These are phyloP conservation scores for Trilocha varians DNA, from an alignment of 2,888 invertebrate genomes.

Conservation along the genomic window DNA sequence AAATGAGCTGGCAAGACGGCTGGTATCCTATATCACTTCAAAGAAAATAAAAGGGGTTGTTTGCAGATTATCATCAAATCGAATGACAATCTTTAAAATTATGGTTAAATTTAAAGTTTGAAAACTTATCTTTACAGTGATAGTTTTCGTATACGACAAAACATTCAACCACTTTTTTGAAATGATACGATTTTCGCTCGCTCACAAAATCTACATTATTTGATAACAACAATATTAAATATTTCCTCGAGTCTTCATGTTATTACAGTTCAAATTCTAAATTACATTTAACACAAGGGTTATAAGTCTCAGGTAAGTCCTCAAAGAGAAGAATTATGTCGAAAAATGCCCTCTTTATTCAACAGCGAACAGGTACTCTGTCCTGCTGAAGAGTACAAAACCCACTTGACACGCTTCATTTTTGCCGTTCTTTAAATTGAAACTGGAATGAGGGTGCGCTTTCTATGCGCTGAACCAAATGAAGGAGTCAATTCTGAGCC, in stretches of 20 bases:
- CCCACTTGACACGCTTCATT: conserved; percentile 67
- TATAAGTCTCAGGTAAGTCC: conserved; percentile 48
- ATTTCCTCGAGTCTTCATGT: too few relatives aligned
- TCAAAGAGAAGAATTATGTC: conserved; percentile 38
- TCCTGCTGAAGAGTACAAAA: conserved; percentile 48
- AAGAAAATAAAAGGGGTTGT: too few relatives aligned
- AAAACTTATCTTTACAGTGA: too few relatives aligned
- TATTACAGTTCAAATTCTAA: too few relatives aligned
- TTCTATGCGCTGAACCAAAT: conserved; percentile 39
- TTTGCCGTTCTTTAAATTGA: conserved; percentile 63
- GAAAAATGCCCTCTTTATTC: conserved; percentile 59
- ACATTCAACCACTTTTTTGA: too few relatives aligned
- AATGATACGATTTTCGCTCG: too few relatives aligned
- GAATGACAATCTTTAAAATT: not conserved
- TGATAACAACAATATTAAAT: too few relatives aligned
- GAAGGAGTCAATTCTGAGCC: not conserved
- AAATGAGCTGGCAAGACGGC: too few relatives aligned
- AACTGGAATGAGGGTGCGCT: conserved; percentile 46
- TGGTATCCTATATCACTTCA: too few relatives aligned
- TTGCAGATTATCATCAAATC: too few relatives aligned
- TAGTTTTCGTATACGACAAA: too few relatives aligned
- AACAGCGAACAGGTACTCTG: conserved; percentile 52
- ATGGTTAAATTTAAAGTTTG: not conserved
- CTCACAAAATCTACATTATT: too few relatives aligned
- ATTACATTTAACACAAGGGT: conserved; percentile 28